A percentile compares a stretch with the other conserved stretches of the same genome.
Evolutionary conservation across 2,888 invertebrate species (phyloP).

Genomic region (Nebria brevicollis): DNA sequence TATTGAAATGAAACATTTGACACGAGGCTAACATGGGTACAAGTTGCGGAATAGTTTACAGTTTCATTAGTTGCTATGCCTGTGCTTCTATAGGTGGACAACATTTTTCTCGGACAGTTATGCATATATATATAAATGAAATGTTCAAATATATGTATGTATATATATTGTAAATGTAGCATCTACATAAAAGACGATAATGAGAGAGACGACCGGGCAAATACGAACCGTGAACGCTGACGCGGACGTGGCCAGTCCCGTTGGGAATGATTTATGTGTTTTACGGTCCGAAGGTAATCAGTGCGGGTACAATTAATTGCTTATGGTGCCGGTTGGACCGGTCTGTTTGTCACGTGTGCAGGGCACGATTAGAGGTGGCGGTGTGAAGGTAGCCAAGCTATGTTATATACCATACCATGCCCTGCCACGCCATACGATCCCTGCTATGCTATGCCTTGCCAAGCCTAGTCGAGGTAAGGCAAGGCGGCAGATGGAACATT

Average conservation of each 20-base stretch:
- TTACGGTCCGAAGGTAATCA: conserved; percentile 38
- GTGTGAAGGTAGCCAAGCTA: background rate
- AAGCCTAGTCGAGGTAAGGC: background rate
- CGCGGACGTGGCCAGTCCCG: conserved; percentile 33
- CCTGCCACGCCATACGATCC: too few species aligned
- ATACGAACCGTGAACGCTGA: conserved; percentile 34
- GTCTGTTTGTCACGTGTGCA: conserved; percentile 21
- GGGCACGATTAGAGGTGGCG: conserved; percentile 2
- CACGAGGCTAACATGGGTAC: background rate
- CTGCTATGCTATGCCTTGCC: background rate
- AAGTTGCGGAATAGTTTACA: background rate
- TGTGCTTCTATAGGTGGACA: background rate
- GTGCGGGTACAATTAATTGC: conserved; percentile 44
- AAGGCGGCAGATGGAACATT: background rate
- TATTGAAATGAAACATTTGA: background rate
- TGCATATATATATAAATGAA: background rate
- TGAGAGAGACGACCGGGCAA: conserved; percentile 21
- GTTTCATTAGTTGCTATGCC: background rate
- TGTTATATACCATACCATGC: background rate
- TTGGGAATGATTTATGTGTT: conserved; percentile 41
- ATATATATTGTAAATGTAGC: background rate
- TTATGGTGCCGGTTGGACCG: conserved; percentile 37
- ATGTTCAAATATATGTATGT: background rate
- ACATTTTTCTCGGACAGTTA: background rate
- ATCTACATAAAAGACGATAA: conserved; percentile 1